Conservation (phyloP, 2,888 invertebrate genomes). For the Perithous albicinctus region DNA sequence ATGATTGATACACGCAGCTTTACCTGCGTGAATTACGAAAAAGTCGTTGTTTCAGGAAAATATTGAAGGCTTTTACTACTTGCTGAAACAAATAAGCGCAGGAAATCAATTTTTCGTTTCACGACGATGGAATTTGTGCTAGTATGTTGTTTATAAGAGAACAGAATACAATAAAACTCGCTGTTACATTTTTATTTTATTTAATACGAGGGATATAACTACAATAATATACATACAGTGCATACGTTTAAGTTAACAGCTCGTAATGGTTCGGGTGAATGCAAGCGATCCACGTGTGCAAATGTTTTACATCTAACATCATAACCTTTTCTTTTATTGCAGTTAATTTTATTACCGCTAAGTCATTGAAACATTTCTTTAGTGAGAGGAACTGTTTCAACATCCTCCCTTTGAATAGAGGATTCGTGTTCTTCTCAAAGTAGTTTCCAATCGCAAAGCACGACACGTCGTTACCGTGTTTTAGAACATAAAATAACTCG, state of each 20-base stretch:
- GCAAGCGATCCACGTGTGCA: conserved; percentile 29
- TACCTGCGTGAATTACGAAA: no score
- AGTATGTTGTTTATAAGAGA: no score
- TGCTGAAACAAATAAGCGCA: no score
- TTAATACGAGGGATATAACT: no score
- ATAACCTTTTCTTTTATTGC: conserved; percentile 38
- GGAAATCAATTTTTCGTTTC: no score
- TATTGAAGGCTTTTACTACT: no score
- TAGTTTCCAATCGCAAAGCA: conserved; percentile 35
- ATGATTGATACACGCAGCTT: no score
- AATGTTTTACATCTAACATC: neutral
- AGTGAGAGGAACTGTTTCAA: conserved; percentile 30
- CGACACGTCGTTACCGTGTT: neutral
- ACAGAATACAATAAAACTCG: no score
- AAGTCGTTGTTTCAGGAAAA: no score
- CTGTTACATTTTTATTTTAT: no score
- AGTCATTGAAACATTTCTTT: neutral
- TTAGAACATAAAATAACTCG: conserved; percentile 10
- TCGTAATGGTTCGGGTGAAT: conserved; percentile 41
- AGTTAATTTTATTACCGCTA: neutral
- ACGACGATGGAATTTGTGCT: no score
- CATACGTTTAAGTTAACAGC: neutral
- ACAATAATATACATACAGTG: no score
- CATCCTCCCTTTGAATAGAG: conserved; percentile 9
- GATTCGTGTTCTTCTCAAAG: conserved; percentile 15